These are phyloP conservation scores for Drosophila subobscura DNA, from an alignment of 1,140 invertebrate species.

Conservation along the genomic window DNA sequence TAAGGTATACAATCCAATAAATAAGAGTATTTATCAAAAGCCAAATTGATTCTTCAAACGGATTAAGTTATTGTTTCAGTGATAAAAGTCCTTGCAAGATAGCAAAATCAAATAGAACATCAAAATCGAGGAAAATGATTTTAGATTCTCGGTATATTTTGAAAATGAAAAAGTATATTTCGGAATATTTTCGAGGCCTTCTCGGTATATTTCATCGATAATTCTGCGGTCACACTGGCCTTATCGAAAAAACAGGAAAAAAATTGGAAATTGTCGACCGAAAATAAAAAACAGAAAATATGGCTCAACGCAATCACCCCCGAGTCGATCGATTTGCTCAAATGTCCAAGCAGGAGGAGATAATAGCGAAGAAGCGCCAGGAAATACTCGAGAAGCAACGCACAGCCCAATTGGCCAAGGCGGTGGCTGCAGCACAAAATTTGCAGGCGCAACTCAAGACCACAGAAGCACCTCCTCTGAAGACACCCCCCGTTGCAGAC, in stretches of 20 bases:
- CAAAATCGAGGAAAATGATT: too few species aligned
- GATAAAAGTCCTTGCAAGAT: too few species aligned
- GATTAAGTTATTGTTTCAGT: too few species aligned
- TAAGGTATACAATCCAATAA: too few species aligned
- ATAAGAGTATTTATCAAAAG: too few species aligned
- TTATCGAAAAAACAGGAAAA: slow-evolving; percentile 1
- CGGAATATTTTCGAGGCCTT: too few species aligned
- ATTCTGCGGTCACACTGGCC: slow-evolving; percentile 5
- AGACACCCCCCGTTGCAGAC: background rate
- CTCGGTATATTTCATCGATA: too few species aligned
- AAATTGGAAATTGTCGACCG: slow-evolving; percentile 1
- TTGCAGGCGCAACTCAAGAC: slow-evolving; percentile 70
- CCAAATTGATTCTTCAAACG: too few species aligned
- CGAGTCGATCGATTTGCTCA: slow-evolving; percentile 79
- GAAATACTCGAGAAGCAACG: slow-evolving; percentile 89
- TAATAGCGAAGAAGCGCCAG: slow-evolving; percentile 90
- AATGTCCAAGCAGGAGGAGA: slow-evolving; percentile 89
- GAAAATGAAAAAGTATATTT: too few species aligned
- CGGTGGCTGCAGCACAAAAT: slow-evolving; percentile 75
- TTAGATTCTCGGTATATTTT: too few species aligned
- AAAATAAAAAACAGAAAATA: slow-evolving; percentile 13
- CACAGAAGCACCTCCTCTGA: slow-evolving; percentile 33
- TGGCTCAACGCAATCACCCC: slow-evolving; percentile 73
- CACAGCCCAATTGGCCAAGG: slow-evolving; percentile 85
- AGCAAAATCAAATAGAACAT: too few species aligned